Percentiles rank a stretch among this genome's conserved stretches.
phyloP scores from a whole-genome alignment of 2,888 invertebrate genomes.

The Lordiphosa fenestrarum region DNA sequence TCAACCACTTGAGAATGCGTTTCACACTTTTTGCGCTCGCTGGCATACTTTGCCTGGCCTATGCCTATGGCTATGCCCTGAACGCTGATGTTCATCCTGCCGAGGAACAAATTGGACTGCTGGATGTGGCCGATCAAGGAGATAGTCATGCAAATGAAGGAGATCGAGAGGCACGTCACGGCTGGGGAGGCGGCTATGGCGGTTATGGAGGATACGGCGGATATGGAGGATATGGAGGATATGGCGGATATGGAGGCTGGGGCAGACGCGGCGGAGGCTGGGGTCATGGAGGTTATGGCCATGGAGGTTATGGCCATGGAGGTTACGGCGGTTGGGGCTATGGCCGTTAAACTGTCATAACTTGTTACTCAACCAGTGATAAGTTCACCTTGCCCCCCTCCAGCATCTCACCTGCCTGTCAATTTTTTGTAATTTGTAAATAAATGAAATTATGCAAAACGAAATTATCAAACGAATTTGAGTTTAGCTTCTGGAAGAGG shows the following conservation, averaged over 20 bases:
- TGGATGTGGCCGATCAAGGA: constrained; percentile 34
- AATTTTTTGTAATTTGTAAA: too few relatives aligned
- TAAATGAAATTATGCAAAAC: too few relatives aligned
- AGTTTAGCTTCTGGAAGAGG: too few relatives aligned
- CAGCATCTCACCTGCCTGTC: too few relatives aligned
- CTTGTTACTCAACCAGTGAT: too few relatives aligned
- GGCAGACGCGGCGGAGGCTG: background rate
- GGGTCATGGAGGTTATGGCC: constrained; percentile 2
- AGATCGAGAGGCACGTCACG: constrained; percentile 28
- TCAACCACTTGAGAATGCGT: constrained; percentile 39
- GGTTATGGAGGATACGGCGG: constrained; percentile 25
- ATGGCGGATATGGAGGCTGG: constrained; percentile 9
- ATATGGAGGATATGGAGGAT: constrained; percentile 16
- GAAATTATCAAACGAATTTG: too few relatives aligned
- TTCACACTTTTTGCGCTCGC: constrained; percentile 33
- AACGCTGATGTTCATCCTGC: constrained; percentile 13
- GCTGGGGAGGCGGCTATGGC: constrained; percentile 30
- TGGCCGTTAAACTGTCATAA: background rate
- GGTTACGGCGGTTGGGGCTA: constrained; percentile 1
- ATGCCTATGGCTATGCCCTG: constrained; percentile 15
- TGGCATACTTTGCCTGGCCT: constrained; percentile 35
- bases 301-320: constrained; percentile 15
- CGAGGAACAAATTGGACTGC: constrained; percentile 6
- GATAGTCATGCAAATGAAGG: constrained; percentile 35
- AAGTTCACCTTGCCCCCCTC: too few relatives aligned